Conservation (phyloP, 2,113 vertebrate species). For the Zosterops lateralis region DNA sequence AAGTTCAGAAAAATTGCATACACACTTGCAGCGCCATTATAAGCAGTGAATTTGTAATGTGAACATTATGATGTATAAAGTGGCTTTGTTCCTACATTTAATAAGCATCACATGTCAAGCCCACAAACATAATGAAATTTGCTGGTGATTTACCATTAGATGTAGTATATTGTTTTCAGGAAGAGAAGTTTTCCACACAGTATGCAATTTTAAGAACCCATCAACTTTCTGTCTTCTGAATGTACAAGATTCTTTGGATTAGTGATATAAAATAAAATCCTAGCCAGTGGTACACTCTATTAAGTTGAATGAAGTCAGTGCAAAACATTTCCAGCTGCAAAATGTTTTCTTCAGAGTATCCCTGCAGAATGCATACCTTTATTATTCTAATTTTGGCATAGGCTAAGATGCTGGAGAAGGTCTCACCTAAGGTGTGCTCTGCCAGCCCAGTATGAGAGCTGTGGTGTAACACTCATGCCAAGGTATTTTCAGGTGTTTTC, state of each 20-base stretch:
- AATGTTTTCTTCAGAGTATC: not conserved
- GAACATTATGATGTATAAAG: slow-evolving; percentile 86
- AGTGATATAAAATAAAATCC: slow-evolving; percentile 59
- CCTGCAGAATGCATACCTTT: not conserved
- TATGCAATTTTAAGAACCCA: slow-evolving; percentile 65
- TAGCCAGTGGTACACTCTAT: not conserved
- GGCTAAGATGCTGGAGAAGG: not conserved
- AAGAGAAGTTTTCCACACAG: slow-evolving; percentile 60
- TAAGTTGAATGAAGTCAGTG: not conserved
- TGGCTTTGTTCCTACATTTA: slow-evolving; percentile 90
- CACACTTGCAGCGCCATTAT: slow-evolving; percentile 73
- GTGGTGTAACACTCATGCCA: not conserved
- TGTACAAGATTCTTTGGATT: slow-evolving; percentile 39
- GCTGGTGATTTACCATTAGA: slow-evolving; percentile 77
- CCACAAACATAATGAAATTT: slow-evolving; percentile 79
- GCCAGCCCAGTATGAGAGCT: not conserved
- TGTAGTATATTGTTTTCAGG: slow-evolving; percentile 74
- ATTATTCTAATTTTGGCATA: not conserved
- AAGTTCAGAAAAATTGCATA: slow-evolving; percentile 78
- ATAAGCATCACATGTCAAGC: slow-evolving; percentile 87
- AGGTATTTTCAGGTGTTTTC: not conserved
- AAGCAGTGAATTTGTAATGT: slow-evolving; percentile 79
- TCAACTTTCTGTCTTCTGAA: slow-evolving; percentile 18
- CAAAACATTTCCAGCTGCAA: not conserved
- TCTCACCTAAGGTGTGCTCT: not conserved